Conservation (phyloP, 2,888 invertebrate species). For the Sarcophaga caerulescens region DNA sequence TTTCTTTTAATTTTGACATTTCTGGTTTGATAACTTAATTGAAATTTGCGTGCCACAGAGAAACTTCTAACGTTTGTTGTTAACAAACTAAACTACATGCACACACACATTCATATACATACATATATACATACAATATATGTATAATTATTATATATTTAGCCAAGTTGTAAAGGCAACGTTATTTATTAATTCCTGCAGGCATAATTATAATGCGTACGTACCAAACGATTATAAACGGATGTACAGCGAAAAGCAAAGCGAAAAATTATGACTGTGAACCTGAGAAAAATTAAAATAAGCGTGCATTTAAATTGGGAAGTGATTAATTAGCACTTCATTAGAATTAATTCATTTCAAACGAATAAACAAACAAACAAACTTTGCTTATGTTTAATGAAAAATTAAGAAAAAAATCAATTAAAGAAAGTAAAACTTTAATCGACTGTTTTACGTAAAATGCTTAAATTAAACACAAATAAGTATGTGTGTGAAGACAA, state of each 20-base stretch:
- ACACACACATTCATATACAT: background rate
- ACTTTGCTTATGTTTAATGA: too few species aligned
- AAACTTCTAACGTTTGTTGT: background rate
- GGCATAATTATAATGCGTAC: constrained; percentile 40
- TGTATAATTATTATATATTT: too few species aligned
- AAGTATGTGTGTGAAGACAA: too few species aligned
- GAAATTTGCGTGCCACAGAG: constrained; percentile 52
- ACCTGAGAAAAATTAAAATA: constrained; percentile 45
- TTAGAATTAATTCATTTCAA: constrained; percentile 45
- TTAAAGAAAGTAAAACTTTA: too few species aligned
- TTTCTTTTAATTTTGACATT: constrained; percentile 57
- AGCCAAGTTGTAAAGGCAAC: too few species aligned
- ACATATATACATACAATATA: background rate
- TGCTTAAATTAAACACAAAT: too few species aligned
- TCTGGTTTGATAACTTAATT: constrained; percentile 63
- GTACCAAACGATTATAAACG: constrained; percentile 52
- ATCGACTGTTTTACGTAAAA: too few species aligned
- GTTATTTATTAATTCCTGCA: constrained; percentile 35
- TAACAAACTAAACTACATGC: background rate
- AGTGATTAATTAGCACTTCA: constrained; percentile 72
- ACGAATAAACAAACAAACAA: background rate
- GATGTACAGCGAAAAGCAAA: constrained; percentile 15
- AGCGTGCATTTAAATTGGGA: constrained; percentile 55
- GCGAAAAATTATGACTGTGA: constrained; percentile 30
- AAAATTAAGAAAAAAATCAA: constrained; percentile 5